Percentiles rank a stretch among this genome's conserved stretches.
These are phyloP conservation scores for Malacoctenus gilli DNA, from an alignment of 2,797 vertebrate species.

Conservation along the genomic window DNA sequence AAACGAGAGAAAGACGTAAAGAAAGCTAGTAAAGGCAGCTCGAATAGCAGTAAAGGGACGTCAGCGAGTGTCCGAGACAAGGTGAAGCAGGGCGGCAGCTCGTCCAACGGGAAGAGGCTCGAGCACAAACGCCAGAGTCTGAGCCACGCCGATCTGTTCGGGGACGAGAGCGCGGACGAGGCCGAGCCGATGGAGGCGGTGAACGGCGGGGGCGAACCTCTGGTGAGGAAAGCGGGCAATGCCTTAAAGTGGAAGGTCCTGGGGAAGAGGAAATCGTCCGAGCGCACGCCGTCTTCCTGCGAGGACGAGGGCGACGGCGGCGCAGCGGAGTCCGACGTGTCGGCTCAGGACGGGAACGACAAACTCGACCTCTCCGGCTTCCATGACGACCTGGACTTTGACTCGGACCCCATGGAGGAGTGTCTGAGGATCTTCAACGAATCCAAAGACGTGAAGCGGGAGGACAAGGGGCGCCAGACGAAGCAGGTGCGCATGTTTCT, in stretches of 20 bases:
- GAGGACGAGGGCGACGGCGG: constrained; percentile 60
- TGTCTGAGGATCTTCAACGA: constrained; percentile 97
- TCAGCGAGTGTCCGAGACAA: constrained; percentile 62
- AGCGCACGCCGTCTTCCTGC: constrained; percentile 71
- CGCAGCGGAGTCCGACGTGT: constrained; percentile 33
- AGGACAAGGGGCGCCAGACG: constrained; percentile 92
- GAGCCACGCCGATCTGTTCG: constrained; percentile 93
- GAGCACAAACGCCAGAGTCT: constrained; percentile 83
- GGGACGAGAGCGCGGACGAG: constrained; percentile 92
- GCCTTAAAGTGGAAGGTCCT: constrained; percentile 66
- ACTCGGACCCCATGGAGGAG: constrained; percentile 96
- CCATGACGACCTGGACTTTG: constrained; percentile 91
- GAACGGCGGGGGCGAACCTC: constrained; percentile 31
- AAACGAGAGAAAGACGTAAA: constrained; percentile 70
- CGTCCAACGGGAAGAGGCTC: constrained; percentile 58
- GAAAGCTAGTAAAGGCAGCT: constrained; percentile 46
- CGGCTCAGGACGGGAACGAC: constrained; percentile 60
- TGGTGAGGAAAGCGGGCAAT: constrained; percentile 75
- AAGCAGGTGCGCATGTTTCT: constrained; percentile 84
- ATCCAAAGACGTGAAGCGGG: constrained; percentile 91
- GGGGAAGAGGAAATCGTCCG: constrained; percentile 69
- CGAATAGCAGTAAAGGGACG: constrained; percentile 45
- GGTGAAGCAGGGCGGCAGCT: constrained; percentile 56
- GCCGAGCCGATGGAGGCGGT: constrained; percentile 50
- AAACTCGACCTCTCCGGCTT: constrained; percentile 83